Base-by-base conservation (phyloP, 2,113 vertebrate species). In the Probosciger aterrimus region DNA sequence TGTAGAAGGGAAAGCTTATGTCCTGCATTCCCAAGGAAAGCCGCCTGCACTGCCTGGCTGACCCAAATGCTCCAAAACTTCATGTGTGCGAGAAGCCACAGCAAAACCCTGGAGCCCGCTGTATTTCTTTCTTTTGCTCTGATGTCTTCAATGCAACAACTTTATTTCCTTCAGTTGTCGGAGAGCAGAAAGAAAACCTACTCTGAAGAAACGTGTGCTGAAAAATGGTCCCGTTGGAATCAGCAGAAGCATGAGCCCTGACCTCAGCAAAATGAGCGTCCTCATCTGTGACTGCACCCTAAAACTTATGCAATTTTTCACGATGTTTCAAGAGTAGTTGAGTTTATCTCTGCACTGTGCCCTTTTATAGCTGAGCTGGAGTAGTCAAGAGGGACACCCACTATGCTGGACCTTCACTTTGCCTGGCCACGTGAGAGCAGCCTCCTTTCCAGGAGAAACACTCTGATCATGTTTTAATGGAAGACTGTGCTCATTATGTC, bases 71-170 rank as follows among this genome's bases (percentile, higher is more conserved):
- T 46, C 43, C 49, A 55, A 84, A 77, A 23, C 7, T 16, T 50
- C 20, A 39, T 2, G 8, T 4, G 18, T 0, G 0, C 0, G 0
- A 19, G 50, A 24, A 89, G 10, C 13, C 52, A 55, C 39, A 89
- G 63, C 19, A 86, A 75, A 82, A 16, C 9, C 11, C 25, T 16
- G 9, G 23, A 22, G 27, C 10, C 23, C 55, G 30, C 20, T 59
- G 18, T 5, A 33, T 64, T 33, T n/a, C 18, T 73, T 75, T 78
- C 70, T 88, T 44, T 18, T 46, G 24, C 62, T 55, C 46, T n/a
- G 39, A 31, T n/a, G 28, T 19, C 23, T 71, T 82, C 62, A 68
- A 52, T 46, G 50, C 41, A 67, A 63, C 5, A 60, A 14, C 30
- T 63, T 57, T 12, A n/a, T 75, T 74, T 71, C 9, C 43, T 68